phyloP scores from a whole-genome alignment of 2,888 invertebrate species.

The Troilus luridus region DNA sequence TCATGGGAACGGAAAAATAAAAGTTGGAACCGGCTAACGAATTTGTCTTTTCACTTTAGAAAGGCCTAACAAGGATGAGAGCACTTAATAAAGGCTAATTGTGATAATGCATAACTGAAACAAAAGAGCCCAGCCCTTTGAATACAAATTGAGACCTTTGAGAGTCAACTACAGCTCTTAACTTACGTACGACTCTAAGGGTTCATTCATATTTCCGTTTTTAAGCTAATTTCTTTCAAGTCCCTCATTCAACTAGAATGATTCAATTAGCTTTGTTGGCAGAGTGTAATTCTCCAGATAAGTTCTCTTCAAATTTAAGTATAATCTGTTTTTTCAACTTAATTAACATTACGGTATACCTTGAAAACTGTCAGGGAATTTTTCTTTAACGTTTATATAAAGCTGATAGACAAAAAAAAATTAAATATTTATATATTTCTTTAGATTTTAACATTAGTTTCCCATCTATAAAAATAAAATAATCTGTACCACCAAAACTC shows the following conservation, averaged over 20 bases:
- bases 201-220: constrained; percentile 17
- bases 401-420: too few species aligned
- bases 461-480: too few species aligned
- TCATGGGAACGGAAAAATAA: neutral
- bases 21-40: constrained; percentile 18
- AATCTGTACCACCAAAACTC: too few species aligned
- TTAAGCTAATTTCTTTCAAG: constrained; percentile 26
- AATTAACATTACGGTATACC: neutral
- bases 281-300: constrained; percentile 14
- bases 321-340: neutral
- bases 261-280: constrained; percentile 37
- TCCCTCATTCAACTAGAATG: constrained; percentile 28
- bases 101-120: constrained; percentile 32
- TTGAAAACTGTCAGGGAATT: neutral
- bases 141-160: constrained; percentile 34
- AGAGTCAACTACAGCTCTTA: neutral
- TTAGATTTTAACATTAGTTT: too few species aligned
- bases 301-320: constrained; percentile 2
- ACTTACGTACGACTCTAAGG: neutral
- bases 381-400: neutral
- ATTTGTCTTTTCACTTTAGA: constrained; percentile 31
- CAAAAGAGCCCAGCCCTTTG: neutral
- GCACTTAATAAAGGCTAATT: constrained; percentile 27
- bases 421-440: too few species aligned
- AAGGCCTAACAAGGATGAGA: neutral